phyloP scores from a whole-genome alignment of 2,113 vertebrate genomes.

The Bolborhynchus lineola region DNA sequence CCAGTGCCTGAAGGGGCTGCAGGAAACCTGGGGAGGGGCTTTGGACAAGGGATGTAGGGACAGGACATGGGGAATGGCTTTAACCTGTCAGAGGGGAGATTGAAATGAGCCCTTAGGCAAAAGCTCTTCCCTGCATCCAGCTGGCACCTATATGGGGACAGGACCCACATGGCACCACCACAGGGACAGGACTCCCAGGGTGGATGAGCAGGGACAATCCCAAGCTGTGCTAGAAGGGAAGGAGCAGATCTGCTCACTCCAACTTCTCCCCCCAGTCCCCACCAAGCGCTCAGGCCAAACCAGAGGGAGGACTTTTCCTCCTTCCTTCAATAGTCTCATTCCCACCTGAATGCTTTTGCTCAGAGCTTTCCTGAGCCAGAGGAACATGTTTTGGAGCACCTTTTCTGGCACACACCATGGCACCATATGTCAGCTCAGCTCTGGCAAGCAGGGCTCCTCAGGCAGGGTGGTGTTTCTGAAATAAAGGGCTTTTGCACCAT shows the following conservation, averaged over 20 bases:
- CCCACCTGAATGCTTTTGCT: neutral
- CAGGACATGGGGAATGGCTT: neutral
- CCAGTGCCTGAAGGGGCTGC: too few relatives aligned
- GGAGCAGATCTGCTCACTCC: neutral
- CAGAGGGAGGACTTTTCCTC: neutral
- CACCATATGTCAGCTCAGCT: slow-evolving; percentile 13
- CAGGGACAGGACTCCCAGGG: neutral
- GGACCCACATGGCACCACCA: neutral
- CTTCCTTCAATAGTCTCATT: neutral
- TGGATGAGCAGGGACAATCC: rapidly evolving
- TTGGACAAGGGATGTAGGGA: neutral
- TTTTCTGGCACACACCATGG: neutral
- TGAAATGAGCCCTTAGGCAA: neutral
- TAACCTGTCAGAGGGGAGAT: neutral
- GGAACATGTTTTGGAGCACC: neutral
- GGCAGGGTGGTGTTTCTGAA: neutral
- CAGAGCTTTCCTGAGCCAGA: neutral
- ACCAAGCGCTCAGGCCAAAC: neutral
- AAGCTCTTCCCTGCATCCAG: neutral
- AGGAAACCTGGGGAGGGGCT: too few relatives aligned
- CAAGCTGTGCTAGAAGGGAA: neutral
- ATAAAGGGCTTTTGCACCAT: neutral
- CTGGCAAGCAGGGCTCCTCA: neutral
- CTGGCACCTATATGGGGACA: neutral
- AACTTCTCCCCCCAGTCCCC: neutral